Percentiles rank a stretch among this genome's conserved stretches.
phyloP scores from a whole-genome alignment of 1,140 invertebrate species.

The Drosophila sp. region DNA sequence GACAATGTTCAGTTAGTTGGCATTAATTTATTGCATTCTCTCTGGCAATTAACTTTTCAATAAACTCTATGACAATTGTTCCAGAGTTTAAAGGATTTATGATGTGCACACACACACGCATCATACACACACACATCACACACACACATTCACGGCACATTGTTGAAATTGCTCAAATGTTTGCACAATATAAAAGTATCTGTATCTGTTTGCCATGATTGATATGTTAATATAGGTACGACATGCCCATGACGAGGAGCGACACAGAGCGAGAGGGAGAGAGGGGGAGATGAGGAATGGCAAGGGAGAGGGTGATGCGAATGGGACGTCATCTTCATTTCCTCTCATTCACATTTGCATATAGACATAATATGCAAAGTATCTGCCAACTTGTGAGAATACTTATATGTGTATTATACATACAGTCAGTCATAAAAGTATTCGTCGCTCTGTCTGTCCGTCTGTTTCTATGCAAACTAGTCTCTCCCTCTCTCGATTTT shows the following conservation, averaged over 20 bases:
- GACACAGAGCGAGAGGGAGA: background rate
- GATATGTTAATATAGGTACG: constrained; percentile 64
- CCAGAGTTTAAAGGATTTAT: constrained; percentile 57
- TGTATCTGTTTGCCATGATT: constrained; percentile 56
- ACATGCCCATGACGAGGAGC: background rate
- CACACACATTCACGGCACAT: constrained; percentile 30
- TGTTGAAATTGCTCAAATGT: constrained; percentile 7
- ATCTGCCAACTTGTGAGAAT: constrained; percentile 68
- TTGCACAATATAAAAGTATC: constrained; percentile 14
- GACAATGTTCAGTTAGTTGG: constrained; percentile 68
- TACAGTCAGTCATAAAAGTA: too few species aligned
- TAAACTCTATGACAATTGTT: constrained; percentile 45
- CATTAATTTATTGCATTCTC: constrained; percentile 68
- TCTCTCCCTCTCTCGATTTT: too few species aligned
- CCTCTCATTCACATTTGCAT: constrained; percentile 62
- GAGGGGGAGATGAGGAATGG: constrained; percentile 25
- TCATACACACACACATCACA: constrained; percentile 6
- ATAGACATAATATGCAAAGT: constrained; percentile 81
- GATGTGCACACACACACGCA: constrained; percentile 4
- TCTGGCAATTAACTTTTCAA: constrained; percentile 67
- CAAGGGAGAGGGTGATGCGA: background rate
- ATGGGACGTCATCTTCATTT: constrained; percentile 57
- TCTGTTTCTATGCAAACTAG: too few species aligned
- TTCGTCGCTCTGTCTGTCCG: too few species aligned
- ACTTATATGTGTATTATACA: constrained; percentile 16